Percentiles rank a stretch among this genome's conserved stretches.
phyloP scores from a whole-genome alignment of 2,113 vertebrate species.

The Myotis yumanensis region DNA sequence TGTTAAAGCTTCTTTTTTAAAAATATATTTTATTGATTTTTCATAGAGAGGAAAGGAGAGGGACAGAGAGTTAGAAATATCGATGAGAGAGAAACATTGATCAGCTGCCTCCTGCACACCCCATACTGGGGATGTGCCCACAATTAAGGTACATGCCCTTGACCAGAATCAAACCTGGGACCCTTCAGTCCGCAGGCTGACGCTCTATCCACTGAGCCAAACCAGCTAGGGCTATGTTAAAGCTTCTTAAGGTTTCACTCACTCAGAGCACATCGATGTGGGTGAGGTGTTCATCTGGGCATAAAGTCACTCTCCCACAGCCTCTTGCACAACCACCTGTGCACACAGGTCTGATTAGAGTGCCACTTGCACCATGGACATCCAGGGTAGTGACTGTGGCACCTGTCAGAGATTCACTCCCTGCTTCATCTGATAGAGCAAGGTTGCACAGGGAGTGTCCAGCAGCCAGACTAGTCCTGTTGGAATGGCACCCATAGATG shows the following conservation, averaged over 20 bases:
- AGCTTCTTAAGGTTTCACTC: not conserved
- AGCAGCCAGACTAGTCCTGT: not conserved
- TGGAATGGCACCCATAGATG: not conserved
- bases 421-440: conserved; percentile 46
- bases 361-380: not conserved
- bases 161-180: no score
- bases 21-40: no score
- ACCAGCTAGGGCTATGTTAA: no score
- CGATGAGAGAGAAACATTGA: no score
- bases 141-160: no score
- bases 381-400: not conserved
- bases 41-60: no score
- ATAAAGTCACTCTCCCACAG: not conserved
- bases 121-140: no score
- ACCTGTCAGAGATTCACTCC: conserved; percentile 35
- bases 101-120: no score
- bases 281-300: not conserved
- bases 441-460: not conserved
- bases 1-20: conserved; percentile 15
- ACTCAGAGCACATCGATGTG: not conserved
- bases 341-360: not conserved
- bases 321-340: conserved; percentile 29
- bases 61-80: no score
- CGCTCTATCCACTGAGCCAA: no score
- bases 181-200: no score